Evolutionary conservation across 2,113 vertebrate genomes (phyloP).

Genomic region (Scytalopus superciliaris): DNA sequence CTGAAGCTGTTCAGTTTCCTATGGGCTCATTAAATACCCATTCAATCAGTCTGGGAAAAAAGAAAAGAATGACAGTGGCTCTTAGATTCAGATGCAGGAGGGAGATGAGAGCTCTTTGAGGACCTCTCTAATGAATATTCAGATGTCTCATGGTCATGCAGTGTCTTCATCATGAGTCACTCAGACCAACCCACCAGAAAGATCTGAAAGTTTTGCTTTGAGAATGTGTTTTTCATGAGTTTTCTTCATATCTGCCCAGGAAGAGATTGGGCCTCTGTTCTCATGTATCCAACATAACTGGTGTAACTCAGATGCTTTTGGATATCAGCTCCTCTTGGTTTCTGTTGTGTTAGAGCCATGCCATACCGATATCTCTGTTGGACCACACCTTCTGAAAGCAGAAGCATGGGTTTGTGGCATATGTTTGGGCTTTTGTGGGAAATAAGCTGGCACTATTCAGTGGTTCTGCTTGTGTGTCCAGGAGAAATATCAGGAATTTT

Average conservation of each 20-base stretch:
- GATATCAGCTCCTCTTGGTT: background rate
- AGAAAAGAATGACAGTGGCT: background rate
- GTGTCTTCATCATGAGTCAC: background rate
- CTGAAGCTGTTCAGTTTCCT: slow-evolving; percentile 27
- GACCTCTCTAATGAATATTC: slow-evolving; percentile 1
- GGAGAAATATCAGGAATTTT: background rate
- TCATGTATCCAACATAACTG: background rate
- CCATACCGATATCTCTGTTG: background rate
- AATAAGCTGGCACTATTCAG: background rate
- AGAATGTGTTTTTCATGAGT: fast-evolving
- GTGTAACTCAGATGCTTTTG: background rate
- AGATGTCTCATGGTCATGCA: background rate
- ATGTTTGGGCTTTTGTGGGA: background rate
- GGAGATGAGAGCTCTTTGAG: background rate
- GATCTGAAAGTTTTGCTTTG: background rate
- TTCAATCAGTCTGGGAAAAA: background rate
- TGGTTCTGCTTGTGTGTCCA: background rate
- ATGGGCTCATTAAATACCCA: slow-evolving; percentile 38
- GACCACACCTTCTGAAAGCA: background rate
- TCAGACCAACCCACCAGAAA: background rate
- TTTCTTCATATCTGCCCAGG: background rate
- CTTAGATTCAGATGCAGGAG: background rate
- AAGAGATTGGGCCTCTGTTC: background rate
- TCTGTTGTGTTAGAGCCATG: background rate
- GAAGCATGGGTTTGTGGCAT: background rate